Conservation (phyloP, 2,113 vertebrate species). For the Epinephelus moara region DNA sequence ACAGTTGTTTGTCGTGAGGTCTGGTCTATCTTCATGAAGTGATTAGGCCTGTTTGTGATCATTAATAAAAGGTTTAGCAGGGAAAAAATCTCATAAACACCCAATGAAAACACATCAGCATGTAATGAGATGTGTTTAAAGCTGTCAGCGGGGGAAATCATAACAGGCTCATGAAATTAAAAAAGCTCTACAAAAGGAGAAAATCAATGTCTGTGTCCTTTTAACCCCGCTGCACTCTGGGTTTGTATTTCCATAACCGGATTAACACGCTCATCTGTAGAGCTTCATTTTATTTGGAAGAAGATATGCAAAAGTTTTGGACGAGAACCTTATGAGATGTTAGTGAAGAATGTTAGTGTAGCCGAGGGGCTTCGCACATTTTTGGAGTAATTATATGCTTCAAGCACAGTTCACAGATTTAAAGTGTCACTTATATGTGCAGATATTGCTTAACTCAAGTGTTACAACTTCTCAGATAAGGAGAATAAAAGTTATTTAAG, state of each 20-base stretch:
- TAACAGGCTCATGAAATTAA: conserved; percentile 28
- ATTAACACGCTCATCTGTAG: conserved; percentile 1
- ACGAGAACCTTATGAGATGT: not conserved
- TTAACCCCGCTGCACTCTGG: not conserved
- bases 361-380: conserved; percentile 10
- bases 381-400: conserved; percentile 30
- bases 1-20: conserved; percentile 8
- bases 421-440: conserved; percentile 17
- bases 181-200: not conserved
- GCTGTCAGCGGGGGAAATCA: conserved; percentile 40
- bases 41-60: conserved; percentile 19
- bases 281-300: conserved; percentile 2
- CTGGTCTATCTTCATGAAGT: not conserved
- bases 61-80: conserved; percentile 20
- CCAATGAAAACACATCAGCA: not conserved
- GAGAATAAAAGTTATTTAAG: conserved; percentile 3
- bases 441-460: not conserved
- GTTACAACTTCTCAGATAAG: conserved; percentile 1
- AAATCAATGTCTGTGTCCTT: not conserved
- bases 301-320: not conserved
- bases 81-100: conserved; percentile 5
- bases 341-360: conserved; percentile 7
- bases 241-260: not conserved
- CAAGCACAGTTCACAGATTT: conserved; percentile 5
- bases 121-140: conserved; percentile 31